Evolutionary conservation across 2,113 vertebrate genomes (phyloP), one percentile per base, ranked within the genome.

Genomic region (Heterotilapia buettikoferi): DNA sequence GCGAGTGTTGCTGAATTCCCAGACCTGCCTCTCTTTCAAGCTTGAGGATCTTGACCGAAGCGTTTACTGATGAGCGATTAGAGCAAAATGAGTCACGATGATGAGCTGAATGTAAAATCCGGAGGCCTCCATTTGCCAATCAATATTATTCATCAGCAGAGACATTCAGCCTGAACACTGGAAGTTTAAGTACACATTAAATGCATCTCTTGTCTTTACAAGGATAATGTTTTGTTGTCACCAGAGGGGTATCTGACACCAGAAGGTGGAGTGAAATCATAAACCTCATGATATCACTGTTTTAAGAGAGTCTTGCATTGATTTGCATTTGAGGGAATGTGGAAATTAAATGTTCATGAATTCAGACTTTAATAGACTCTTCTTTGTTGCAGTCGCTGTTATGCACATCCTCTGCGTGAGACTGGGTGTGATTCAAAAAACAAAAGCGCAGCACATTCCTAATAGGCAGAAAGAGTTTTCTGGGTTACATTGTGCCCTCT

Each of bases 381-480:
- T 66, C 71, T 84, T 89, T 88, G 78, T 85, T 81, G 43, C 63
- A 16, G 54, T 59, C 1, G 4, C 24, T 40, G 56, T 82, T 79
- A 33, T 80, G 84, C 68, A 85, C 10, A 63, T 84, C 38, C 12
- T 76, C 68, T 66, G 53, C 2, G 4, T 85, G 73, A 79, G 12
- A 21, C 14, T 26, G 76, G 29, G 47, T 76, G 24, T 3, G 21
- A 85, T 76, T 82, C 1, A 40, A 89, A 76, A 88, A 90, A 88
- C 33, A 82, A 92, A 90, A 90, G 84, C 40, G 6, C 71, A 90
- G 87, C 90, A 87, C 53, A 86, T 84, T 88, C n/a, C 45, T 85
- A 86, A 86, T 45, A 83, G 87, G 88, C 88, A 84, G 66, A 63
- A 56, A 73, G 59, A 26, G 52, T 87, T 92, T 94, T 93, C 89